Base-by-base conservation (phyloP, 2,113 vertebrate genomes). In the Rhinogobius similis region DNA sequence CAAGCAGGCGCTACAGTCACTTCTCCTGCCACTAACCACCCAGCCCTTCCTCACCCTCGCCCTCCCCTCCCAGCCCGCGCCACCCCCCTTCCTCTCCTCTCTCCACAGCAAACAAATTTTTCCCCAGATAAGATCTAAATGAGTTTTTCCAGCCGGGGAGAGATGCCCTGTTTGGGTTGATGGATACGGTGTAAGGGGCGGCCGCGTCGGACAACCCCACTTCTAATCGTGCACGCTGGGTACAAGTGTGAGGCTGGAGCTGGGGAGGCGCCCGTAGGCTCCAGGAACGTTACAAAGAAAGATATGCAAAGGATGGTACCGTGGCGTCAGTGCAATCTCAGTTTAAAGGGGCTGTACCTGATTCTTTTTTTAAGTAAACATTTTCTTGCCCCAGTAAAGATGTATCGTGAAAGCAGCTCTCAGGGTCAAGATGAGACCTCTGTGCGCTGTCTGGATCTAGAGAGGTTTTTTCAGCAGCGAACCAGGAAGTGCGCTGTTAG, bases 121-220 rank as follows among this genome's bases (percentile, higher is more conserved):
- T 82, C 83, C 86, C 89, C 84, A 89, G 90, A 92, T 93, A 90
- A 86, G 87, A 91, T 93, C 91, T 92, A 93, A 93, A 94, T 93
- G 91, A 92, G 92, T 93, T 92, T 90, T 90, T 87, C 90, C 88
- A 89, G 86, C 85, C 86, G 36, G 82, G 82, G 85, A 81, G 84
- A 80, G 86, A 86, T 82, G 81, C 83, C 87, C 81, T 58, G 83
- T 76, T 77, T 53, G 20, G 79, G 82, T 86, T 92, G 91, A 90
- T 86, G 90, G 88, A 91, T 91, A 76, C 86, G 56, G 79, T 71
- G 84, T 71, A 38, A 63, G 24, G 63, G 77, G 79, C 76, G 56
- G 76, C 73, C 44, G 70, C 70, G 82, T 53, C n/a, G 82, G 79
- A 84, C 81, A 81, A 75, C 85, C 79, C 86, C 80, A 12, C 71